Evolutionary conservation across 2,888 invertebrate species (phyloP), one percentile per base, ranked within the genome.

Genomic region (Ophion ventricosus): DNA sequence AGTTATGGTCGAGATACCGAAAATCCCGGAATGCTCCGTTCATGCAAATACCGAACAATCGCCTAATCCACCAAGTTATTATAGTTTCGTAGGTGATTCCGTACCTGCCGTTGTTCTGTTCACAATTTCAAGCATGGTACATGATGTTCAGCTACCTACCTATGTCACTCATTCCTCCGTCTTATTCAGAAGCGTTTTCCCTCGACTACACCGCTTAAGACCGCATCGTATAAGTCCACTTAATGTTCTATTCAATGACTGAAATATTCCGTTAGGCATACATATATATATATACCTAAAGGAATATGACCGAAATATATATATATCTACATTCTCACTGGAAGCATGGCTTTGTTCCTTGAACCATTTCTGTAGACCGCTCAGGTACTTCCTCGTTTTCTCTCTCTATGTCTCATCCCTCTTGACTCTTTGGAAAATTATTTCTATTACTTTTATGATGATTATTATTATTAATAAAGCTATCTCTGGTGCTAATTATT

Each of bases 231-330:
- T 57, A 17, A 77, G 43, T 64, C 11, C 70, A 35, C 43, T 77
- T 82, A 77, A 77, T 72, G 43, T 57, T 64, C 82, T 57, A 82
- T 76, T 72, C 57, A 72, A 82, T 82, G 76, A 59, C 59, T 72
- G 49, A 59, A 25, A 54, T 35, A 70, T 70, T 11, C 2, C 49
- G 26, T 20, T 26, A 25, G 11, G 26, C 23, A 17, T 25, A 26
- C 7, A 64, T 29, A 61, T 14, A 26, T 35, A 35, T 63, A 17
- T 64, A 54, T n/a, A 54, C 73, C 26, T n/a, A n/a, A n/a, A n/a
- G n/a, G n/a, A n/a, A n/a, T n/a, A n/a, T n/a, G n/a, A n/a, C n/a
- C n/a, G n/a, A n/a, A n/a, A n/a, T n/a, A n/a, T 20, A 14, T 56
- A 14, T 23, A 23, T 43, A 67, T 59, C 35, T 43, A n/a, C 54